A percentile compares a stretch with the other conserved stretches of the same genome.
These are phyloP conservation scores for Agapornis roseicollis DNA, from an alignment of 2,113 vertebrate species.

Conservation along the genomic window DNA sequence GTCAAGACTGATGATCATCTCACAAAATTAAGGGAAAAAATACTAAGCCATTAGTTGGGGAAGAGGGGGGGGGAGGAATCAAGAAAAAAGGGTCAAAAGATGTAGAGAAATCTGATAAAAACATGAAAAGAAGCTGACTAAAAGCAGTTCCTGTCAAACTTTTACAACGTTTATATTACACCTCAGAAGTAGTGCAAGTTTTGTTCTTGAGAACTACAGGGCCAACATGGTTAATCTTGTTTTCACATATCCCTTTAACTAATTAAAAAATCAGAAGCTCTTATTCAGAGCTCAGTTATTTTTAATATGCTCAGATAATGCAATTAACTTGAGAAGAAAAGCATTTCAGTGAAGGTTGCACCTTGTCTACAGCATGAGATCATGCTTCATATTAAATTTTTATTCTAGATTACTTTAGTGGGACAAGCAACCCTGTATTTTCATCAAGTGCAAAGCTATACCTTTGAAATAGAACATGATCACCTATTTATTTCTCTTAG, in stretches of 20 bases:
- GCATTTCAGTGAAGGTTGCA: background rate
- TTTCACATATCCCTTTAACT: constrained; percentile 58
- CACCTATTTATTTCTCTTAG: constrained; percentile 8
- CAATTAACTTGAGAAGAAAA: constrained; percentile 53
- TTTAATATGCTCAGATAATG: constrained; percentile 58
- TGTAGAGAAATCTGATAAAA: background rate
- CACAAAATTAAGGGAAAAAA: constrained; percentile 31
- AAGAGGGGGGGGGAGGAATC: background rate
- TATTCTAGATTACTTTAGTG: background rate
- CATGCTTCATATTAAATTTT: background rate
- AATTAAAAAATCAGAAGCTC: constrained; percentile 56
- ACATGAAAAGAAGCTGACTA: background rate
- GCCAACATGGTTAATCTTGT: constrained; percentile 38
- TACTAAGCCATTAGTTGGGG: background rate
- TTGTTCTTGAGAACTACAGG: background rate
- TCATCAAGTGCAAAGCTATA: background rate
- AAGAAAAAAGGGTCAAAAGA: constrained; percentile 19
- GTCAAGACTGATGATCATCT: constrained; percentile 37
- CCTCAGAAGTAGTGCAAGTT: background rate
- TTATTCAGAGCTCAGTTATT: constrained; percentile 49
- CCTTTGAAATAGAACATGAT: background rate
- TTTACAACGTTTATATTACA: background rate
- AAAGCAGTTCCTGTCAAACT: background rate
- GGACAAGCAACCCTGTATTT: background rate
- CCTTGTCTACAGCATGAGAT: background rate